phyloP scores from a whole-genome alignment of 2,797 vertebrate species.

The Sebastolobus altivelis region DNA sequence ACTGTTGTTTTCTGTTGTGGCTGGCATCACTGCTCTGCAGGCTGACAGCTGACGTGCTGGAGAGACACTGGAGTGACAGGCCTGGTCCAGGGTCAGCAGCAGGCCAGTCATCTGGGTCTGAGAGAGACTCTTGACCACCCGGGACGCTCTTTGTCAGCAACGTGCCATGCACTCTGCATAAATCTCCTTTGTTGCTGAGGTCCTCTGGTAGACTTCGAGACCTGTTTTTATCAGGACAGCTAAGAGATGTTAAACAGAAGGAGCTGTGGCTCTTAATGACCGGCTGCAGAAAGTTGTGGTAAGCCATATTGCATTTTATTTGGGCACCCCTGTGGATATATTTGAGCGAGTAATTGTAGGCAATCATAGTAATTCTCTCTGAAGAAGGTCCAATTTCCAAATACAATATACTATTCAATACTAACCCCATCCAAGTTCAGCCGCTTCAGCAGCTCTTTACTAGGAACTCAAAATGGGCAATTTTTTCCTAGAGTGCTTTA shows the following conservation, averaged over 20 bases:
- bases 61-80: slow-evolving; percentile 32
- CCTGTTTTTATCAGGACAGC: slow-evolving; percentile 34
- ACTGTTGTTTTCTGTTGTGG: slow-evolving; percentile 16
- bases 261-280: slow-evolving; percentile 55
- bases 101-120: slow-evolving; percentile 43
- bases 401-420: slow-evolving; percentile 60
- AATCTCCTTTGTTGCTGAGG: neutral
- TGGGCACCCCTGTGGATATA: slow-evolving; percentile 54
- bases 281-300: slow-evolving; percentile 53
- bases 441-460: slow-evolving; percentile 48
- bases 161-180: slow-evolving; percentile 11
- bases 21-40: neutral
- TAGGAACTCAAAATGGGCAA: slow-evolving; percentile 15
- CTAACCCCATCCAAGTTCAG: slow-evolving; percentile 27
- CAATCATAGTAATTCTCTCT: slow-evolving; percentile 59
- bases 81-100: slow-evolving; percentile 35
- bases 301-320: slow-evolving; percentile 48
- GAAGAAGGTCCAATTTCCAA: slow-evolving; percentile 58
- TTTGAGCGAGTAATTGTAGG: slow-evolving; percentile 67
- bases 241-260: slow-evolving; percentile 38
- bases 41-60: slow-evolving; percentile 43
- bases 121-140: slow-evolving; percentile 28
- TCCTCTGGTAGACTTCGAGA: slow-evolving; percentile 2
- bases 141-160: slow-evolving; percentile 28
- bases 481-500: slow-evolving; percentile 36